phyloP scores from a whole-genome alignment of 2,113 vertebrate genomes.

The Scomber colias region DNA sequence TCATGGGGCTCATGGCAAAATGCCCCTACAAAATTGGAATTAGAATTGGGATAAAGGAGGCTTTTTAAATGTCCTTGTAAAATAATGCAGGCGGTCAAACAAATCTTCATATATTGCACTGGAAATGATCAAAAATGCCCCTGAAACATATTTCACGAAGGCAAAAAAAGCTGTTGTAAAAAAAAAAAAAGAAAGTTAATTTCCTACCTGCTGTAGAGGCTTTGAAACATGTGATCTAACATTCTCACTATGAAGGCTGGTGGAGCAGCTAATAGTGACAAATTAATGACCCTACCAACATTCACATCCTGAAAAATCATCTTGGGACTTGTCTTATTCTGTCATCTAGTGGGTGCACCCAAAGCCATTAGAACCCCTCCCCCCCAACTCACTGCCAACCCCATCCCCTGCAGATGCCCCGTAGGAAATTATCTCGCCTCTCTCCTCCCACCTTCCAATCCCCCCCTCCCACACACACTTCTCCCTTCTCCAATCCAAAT shows the following conservation, averaged over 20 bases:
- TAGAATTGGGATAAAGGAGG: no score
- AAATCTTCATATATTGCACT: no score
- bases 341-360: slow-evolving; percentile 52
- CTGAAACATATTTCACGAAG: no score
- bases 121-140: no score
- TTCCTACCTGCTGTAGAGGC: no score
- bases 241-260: slow-evolving; percentile 34
- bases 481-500: slow-evolving; percentile 40
- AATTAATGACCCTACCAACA: slow-evolving; percentile 43
- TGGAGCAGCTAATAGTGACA: slow-evolving; percentile 66
- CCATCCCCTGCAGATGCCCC: slow-evolving; percentile 56
- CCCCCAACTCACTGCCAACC: slow-evolving; percentile 24
- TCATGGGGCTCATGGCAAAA: no score
- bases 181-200: no score
- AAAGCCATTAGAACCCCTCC: slow-evolving; percentile 63
- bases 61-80: no score
- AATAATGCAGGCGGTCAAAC: no score
- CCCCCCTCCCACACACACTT: slow-evolving; percentile 36
- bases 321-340: slow-evolving; percentile 42
- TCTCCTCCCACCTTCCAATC: neutral
- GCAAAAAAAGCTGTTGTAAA: no score
- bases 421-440: slow-evolving; percentile 72
- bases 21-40: no score
- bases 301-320: slow-evolving; percentile 47
- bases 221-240: neutral